Evolutionary conservation across 2,113 vertebrate species (phyloP), one percentile per base, ranked within the genome.

Genomic region (Cavia porcellus): DNA sequence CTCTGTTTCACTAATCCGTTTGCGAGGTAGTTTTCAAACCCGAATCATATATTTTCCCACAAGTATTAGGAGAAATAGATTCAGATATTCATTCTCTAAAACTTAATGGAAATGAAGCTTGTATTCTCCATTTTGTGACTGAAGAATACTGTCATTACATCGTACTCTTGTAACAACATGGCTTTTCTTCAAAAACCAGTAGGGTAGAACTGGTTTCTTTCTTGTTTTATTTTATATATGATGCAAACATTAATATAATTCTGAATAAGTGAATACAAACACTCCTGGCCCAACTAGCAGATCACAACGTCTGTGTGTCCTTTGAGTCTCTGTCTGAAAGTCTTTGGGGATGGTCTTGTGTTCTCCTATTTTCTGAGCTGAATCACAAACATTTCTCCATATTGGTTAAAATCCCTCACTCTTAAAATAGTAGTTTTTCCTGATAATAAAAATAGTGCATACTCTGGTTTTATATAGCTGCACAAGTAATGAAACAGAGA

Each of bases 391-490:
- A 52, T 92, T 91, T 80, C 2, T 45, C n/a, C 12, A 50, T 68
- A 45, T 82, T 62, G 42, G 47, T 55, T 35, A n/a, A n/a, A n/a
- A n/a, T n/a, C n/a, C n/a, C n/a, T n/a, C n/a, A n/a, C 38, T 38
- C 38, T 74, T 94, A 90, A 96, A 92, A 74, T 87, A 90, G 61
- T 47, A 81, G 94, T 75, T 24, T 35, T 64, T 74, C 62, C 47
- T 80, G 79, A 32, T 86, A 89, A 83, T 84, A 98, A 97, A 98
- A 94, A 95, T 93, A 97, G 96, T 62, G 66, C 32, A 59, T 62
- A 86, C 30, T 97, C 25, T 30, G 25, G 45, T 30, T 50, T 30
- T 68, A 4, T 81, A 13, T 19, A 30, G 24, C 64, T 38, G 59
- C 4, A 50, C 17, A 93, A 35, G 3, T 66, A 79, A 94, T 47